Base-by-base conservation (phyloP, 2,888 invertebrate species). In the Dermolepida albohirtum region DNA sequence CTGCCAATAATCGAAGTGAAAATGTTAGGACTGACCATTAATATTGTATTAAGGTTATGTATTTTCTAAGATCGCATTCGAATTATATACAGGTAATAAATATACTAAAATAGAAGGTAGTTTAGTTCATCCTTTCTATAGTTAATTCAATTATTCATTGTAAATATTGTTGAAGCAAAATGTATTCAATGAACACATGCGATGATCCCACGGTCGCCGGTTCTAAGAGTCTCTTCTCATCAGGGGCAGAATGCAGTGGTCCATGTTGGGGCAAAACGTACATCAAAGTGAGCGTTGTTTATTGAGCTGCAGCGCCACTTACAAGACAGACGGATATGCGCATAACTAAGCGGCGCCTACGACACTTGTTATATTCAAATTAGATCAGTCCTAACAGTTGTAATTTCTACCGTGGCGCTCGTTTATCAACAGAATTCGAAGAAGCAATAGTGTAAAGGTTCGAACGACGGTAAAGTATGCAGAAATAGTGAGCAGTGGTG, bases 311-410 rank as follows among this genome's bases (percentile, higher is more conserved):
- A 74, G 76, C 77, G 74, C 77, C 77, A 78, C 77, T 78, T 78
- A 78, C 78, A 78, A 77, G 78, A 76, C 77, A 74, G 70, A 73
- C 71, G 75, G 75, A 77, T 78, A 78, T 77, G 78, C 73, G 77
- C 77, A 78, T 78, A 79, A 78, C 78, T 78, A 78, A 78, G 73
- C 74, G 76, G 78, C 78, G 78, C 80, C 79, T 78, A 78, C 79
- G 77, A 77, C 77, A 77, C 77, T 77, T 77, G 77, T 79, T 78
- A 76, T 78, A 79, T 79, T 79, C 78, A 80, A 79, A 80, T 80
- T 79, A 79, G 76, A 71, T 74, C 73, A 71, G 68, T 73, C 73
- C 71, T 72, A 76, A 78, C 79, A 79, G 76, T 76, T 78, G 79
- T 79, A 77, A 73, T 72, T 74, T 76, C 75, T 76, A 77, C 77